Base-by-base conservation (phyloP, 92 coral and sea anemone genomes). In the Siderastrea radians region DNA sequence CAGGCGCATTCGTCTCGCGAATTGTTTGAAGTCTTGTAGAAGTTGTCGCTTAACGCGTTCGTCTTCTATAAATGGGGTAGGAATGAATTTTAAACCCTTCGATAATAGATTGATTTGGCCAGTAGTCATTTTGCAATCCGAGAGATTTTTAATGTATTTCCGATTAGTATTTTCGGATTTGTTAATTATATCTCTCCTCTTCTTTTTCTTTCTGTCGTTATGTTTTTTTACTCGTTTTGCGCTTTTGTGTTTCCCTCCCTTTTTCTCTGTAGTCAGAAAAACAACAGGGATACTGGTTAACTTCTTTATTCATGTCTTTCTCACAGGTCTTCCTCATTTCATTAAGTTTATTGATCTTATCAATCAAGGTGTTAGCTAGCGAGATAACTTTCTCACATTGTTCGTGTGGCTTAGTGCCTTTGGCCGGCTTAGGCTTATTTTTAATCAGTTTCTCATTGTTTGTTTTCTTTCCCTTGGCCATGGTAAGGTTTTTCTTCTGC, bases 1-100 rank as follows among this genome's bases (percentile, higher is more conserved):
- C 19, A 78, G 71, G 63, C 72, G 45, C 83, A 61, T 78, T 17
- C 68, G 83, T 61, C 83, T 78, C 14, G 71, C 83, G 5, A 61
- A 59, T 14, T 53, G 5, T 74, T 58, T 58, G 14, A 43, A 60
- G 58, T 78, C 55, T 61, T 3, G 70, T 26, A 61, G 43, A 2
- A 65, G 68, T 65, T 78, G 83, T 11, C 54, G 72, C 47, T 61
- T 78, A 47, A 58, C 13, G 70, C 53, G 16, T 7, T 59, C 12
- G 1, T 78, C 83, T 3, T 46, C 47, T 64, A 43, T 44, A 63
- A 44, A 38, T 7, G 58, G 71, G 14, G 70, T 58, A 13, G 71
- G 83, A 61, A 65, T 38, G 43, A 78, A 78, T 49, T 78, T 78
- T n/a, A 78, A 9, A 54, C 83, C 83, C 17, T 46, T 78, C 3